Evolutionary conservation across 2,888 invertebrate genomes (phyloP).

Genomic region (Acrobasis suavella): DNA sequence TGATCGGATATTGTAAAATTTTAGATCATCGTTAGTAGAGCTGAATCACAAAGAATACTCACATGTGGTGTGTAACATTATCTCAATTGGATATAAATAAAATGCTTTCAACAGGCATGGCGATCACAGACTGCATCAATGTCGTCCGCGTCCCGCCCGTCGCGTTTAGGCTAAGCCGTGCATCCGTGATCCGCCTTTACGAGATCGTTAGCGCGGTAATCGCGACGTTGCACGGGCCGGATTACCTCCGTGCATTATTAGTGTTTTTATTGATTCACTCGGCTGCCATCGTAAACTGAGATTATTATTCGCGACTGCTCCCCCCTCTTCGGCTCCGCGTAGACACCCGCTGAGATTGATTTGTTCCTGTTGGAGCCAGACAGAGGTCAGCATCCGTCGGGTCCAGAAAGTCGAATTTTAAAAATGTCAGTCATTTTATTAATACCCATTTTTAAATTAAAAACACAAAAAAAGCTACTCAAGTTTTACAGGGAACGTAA

Average conservation of each 20-base stretch:
- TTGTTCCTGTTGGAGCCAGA: conserved; percentile 1
- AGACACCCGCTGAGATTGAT: conserved; percentile 18
- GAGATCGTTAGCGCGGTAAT: conserved; percentile 81
- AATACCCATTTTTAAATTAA: too few relatives aligned
- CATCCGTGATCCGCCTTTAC: conserved; percentile 79
- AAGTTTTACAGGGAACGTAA: too few relatives aligned
- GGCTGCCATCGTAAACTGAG: conserved; percentile 81
- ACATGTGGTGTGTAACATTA: too few relatives aligned
- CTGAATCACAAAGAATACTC: too few relatives aligned
- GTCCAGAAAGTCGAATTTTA: background rate
- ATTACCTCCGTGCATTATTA: conserved; percentile 82
- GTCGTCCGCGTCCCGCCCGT: conserved; percentile 34
- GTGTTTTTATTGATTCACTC: conserved; percentile 83
- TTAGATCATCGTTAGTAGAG: too few relatives aligned
- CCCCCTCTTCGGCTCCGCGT: conserved; percentile 42
- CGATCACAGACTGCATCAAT: background rate
- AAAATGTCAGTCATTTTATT: too few relatives aligned
- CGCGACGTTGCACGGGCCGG: conserved; percentile 77
- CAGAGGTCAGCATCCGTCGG: background rate
- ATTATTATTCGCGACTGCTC: conserved; percentile 79
- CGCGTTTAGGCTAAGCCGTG: conserved; percentile 71
- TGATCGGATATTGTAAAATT: too few relatives aligned
- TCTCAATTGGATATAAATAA: background rate
- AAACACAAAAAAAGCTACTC: too few relatives aligned
- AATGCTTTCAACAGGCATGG: background rate